Evolutionary conservation across 2,888 invertebrate genomes (phyloP), one percentile per base, ranked within the genome.

Genomic region (Parnassius orleans): DNA sequence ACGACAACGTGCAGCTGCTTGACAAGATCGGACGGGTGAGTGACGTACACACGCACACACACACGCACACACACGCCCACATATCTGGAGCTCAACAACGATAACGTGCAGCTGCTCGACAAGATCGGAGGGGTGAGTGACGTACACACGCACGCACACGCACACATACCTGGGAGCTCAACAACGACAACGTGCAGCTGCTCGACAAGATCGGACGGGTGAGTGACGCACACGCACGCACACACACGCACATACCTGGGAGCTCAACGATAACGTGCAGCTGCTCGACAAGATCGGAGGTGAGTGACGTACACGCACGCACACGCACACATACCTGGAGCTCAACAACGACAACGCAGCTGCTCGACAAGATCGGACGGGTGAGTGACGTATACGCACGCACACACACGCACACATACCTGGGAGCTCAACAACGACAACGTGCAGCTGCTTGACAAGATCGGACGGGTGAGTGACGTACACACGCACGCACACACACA

Each of bases 351-450:
- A 98, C 81, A 98, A 98, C 84, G 98, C 94, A 96, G 65, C 91
- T 98, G 43, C 88, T 96, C 61, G 98, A 98, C 72, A 98, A 98
- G 93, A 98, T 99, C 76, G 99, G 98, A 80, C 93, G 97, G 86
- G 98, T 98, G 86, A 93, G 93, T 87, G 46, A 33, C 5, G 33
- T 33, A 33, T 3, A 24, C 33, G 7, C 33, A 7, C 5, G 7
- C 33, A 33, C 33, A 5, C 33, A 33, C 7, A 33, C 33, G 33
- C 33, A 33, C 7, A 24, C 24, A 24, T 2, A 94, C 95, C 69
- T 99, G 98, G 98, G 98, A 99, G 79, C 93, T 99, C 1, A 98
- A 97, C 83, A 98, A 99, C 81, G 98, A 98, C 81, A 98, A 98
- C 84, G 98, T 99, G 58, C 94, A 96, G 65, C 91, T 98, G 43